Evolutionary conservation across 2,113 vertebrate genomes (phyloP), one percentile per base, ranked within the genome.

Genomic region (Chamaetylas fuelleborni): DNA sequence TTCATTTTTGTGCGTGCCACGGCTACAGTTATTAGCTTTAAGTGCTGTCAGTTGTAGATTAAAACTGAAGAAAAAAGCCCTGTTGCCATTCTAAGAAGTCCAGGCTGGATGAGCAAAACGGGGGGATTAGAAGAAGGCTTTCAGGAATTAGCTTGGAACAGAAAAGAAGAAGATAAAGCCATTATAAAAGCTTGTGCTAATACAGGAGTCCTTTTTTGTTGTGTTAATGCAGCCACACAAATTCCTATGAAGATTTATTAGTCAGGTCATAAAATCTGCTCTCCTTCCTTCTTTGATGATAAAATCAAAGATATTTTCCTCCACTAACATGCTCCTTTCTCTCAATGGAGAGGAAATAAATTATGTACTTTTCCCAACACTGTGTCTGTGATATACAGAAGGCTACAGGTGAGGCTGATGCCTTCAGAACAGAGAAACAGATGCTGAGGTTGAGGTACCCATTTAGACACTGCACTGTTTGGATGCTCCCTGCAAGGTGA

Each of bases 201-300:
- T 85, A 85, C 74, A 92, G 70, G 62, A 95, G 64, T 81, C 47
- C 43, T 93, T 96, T 96, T 91, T 95, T 72, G 87, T 95, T 95
- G 26, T 77, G 66, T 73, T 94, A 92, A 91, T 51, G 84, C 45
- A 88, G 87, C 24, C 87, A 34, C 5, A 4, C 23, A 73, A 95
- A 96, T 87, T 90, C 93, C 90, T 96, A 80, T 38, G 51, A 93
- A 96, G 94, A 95, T 95, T 96, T 92, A 94, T 86, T 82, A 77
- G 81, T 45, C 62, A 82, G 84, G 66, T 71, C 56, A 62, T 33
- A 61, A n/a, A 92, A 94, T 88, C 69, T 74, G 62, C 47, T 74
- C 79, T 65, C 53, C 61, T 83, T 92, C 51, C 70, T 80, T 50
- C 72, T 71, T 67, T 81, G 71, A 86, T 73, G 84, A 93, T 72